A percentile compares a stretch with the other conserved stretches of the same genome.
Conservation (phyloP, 2,888 invertebrate species). For the Harpalus rufipes region DNA sequence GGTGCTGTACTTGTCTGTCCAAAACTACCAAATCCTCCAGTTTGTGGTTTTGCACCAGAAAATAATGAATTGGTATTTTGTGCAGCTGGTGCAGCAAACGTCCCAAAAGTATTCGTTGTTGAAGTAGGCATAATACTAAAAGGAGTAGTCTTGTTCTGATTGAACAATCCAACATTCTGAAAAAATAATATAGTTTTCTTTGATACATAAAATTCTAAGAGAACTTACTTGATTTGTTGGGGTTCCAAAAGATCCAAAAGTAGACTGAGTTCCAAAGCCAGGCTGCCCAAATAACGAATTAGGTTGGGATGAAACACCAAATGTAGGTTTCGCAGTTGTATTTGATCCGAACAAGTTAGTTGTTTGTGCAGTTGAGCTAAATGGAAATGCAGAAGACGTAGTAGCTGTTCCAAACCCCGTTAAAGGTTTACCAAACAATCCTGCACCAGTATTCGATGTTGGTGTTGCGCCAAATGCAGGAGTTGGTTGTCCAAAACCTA, state of each 20-base stretch:
- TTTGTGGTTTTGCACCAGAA: slow-evolving; percentile 69
- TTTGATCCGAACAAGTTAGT: slow-evolving; percentile 76
- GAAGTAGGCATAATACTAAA: slow-evolving; percentile 72
- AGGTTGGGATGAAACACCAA: slow-evolving; percentile 76
- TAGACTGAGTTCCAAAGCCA: slow-evolving; percentile 78
- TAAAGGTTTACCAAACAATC: slow-evolving; percentile 84
- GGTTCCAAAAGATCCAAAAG: slow-evolving; percentile 74
- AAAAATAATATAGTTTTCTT: background rate
- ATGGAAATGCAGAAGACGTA: slow-evolving; percentile 77
- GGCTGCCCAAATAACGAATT: slow-evolving; percentile 76
- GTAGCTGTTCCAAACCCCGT: slow-evolving; percentile 81
- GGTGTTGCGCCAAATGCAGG: slow-evolving; percentile 79
- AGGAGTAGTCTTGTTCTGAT: slow-evolving; percentile 66
- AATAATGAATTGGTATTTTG: slow-evolving; percentile 68
- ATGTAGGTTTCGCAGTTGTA: slow-evolving; percentile 77
- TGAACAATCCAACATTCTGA: slow-evolving; percentile 55
- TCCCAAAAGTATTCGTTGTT: slow-evolving; percentile 71
- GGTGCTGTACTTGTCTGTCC: slow-evolving; percentile 69
- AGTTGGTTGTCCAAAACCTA: slow-evolving; percentile 79
- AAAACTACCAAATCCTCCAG: slow-evolving; percentile 67
- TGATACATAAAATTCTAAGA: background rate
- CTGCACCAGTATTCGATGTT: slow-evolving; percentile 79
- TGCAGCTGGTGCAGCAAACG: slow-evolving; percentile 70
- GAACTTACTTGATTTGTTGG: slow-evolving; percentile 71
- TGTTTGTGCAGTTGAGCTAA: slow-evolving; percentile 74